Conservation (phyloP, 2,888 invertebrate genomes). For the Brachypalpus laphriformis region DNA sequence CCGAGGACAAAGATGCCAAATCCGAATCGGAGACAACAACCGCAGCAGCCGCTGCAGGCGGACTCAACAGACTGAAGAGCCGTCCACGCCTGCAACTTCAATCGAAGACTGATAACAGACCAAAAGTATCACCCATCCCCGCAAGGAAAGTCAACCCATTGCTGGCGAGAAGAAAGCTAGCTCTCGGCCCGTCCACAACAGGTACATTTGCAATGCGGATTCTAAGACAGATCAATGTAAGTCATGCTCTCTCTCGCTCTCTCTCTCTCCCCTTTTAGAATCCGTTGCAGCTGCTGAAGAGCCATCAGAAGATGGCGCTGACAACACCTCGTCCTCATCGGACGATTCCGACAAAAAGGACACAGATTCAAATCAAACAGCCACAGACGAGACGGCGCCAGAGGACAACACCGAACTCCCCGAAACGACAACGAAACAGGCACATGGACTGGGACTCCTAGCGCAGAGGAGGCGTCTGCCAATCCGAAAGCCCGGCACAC, state of each 20-base stretch:
- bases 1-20: slow-evolving; percentile 70
- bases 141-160: slow-evolving; percentile 82
- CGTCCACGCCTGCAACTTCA: slow-evolving; percentile 81
- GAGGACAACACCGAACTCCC: slow-evolving; percentile 82
- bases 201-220: too few relatives aligned
- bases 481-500: slow-evolving; percentile 85
- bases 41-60: slow-evolving; percentile 69
- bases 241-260: too few relatives aligned
- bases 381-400: slow-evolving; percentile 82
- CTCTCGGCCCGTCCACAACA: slow-evolving; percentile 81
- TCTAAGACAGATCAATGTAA: too few relatives aligned
- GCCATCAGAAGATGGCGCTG: slow-evolving; percentile 75
- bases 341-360: slow-evolving; percentile 76
- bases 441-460: slow-evolving; percentile 87
- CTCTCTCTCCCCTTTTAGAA: slow-evolving; percentile 57
- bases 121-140: slow-evolving; percentile 76
- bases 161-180: slow-evolving; percentile 80
- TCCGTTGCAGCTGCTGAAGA: slow-evolving; percentile 69
- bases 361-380: slow-evolving; percentile 76
- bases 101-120: slow-evolving; percentile 81
- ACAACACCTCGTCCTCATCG: slow-evolving; percentile 70
- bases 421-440: slow-evolving; percentile 84
- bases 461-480: slow-evolving; percentile 88
- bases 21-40: slow-evolving; percentile 76
- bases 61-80: slow-evolving; percentile 81